Percentiles rank a stretch among this genome's conserved stretches.
Conservation (phyloP, 2,113 vertebrate species). For the Coracopsis vasa region DNA sequence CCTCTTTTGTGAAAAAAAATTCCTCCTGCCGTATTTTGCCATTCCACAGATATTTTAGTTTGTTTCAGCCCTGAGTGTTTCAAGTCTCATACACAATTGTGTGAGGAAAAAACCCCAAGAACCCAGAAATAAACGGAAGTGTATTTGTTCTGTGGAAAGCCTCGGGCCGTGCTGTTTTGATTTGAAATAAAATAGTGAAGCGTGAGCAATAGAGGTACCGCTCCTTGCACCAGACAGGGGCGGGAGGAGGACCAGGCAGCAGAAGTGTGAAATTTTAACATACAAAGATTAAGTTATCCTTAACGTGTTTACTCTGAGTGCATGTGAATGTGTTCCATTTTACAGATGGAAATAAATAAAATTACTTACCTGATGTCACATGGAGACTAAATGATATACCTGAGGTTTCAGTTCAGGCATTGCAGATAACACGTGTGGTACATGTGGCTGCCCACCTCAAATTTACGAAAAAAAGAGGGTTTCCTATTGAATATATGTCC, state of each 20-base stretch:
- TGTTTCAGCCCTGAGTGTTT: neutral
- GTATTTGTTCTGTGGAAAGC: neutral
- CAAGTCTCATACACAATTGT: neutral
- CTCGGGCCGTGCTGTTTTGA: neutral
- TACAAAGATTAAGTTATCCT: neutral
- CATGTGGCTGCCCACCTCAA: neutral
- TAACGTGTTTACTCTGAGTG: neutral
- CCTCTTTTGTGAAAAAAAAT: neutral
- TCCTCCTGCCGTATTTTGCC: neutral
- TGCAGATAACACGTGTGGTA: neutral
- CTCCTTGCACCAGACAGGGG: neutral
- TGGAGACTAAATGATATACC: neutral
- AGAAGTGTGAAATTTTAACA: neutral
- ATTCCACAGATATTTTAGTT: fast-evolving
- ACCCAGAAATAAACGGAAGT: neutral
- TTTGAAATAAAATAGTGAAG: neutral
- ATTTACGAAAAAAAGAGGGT: neutral
- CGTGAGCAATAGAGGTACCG: fast-evolving
- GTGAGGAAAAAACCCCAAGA: neutral
- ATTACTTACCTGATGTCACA: neutral
- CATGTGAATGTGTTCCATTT: neutral
- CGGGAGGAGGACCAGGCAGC: neutral
- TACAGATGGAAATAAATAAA: neutral
- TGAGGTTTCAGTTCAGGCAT: neutral
- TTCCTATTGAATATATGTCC: neutral